Evolutionary conservation across 2,797 vertebrate species (phyloP), one percentile per base, ranked within the genome.

Genomic region (Psittacula echo): DNA sequence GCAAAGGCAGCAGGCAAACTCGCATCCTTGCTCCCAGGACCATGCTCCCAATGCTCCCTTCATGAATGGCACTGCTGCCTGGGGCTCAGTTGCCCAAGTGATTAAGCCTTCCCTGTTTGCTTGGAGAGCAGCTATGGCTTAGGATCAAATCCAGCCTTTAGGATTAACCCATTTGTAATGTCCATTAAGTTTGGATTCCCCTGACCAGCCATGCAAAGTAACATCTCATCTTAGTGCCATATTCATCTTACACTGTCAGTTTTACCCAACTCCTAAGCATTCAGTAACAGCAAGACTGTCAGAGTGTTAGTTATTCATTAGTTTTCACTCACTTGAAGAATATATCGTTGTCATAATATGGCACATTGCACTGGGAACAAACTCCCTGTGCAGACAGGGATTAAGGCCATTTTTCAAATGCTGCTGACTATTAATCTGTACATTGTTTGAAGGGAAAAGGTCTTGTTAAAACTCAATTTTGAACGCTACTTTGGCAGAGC

Each of bases 311-410:
- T 94, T 96, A 90, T 86, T 96, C 74, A 90, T 94, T 93, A 50
- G 10, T 90, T 97, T 96, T 94, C 90, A 70, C 82, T 87, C 79
- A 76, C 76, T 75, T 90, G 92, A 91, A 93, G 89, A 93, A 94
- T 92, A 89, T 92, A 87, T 94, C 27, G 51, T 95, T 96, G 93
- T 96, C 87, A 94, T 96, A 96, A 96, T 93, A 82, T 34, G 80
- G 86, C 92, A 93, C 77, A 80, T 92, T 94, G 91, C 82, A 78
- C 91, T 48, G 92, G 90, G 85, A 95, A 45, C 70, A 95, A 93
- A 91, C 90, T 95, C 82, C 79, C 86, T 48, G 17, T 66, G 90
- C 91, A 67, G 60, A 44, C 58, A 58, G 71, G 88, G 78, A 87
- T 81, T 74, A 87, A 74, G 70, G 67, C 66, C 70, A 88, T 96